A percentile compares a stretch with the other conserved stretches of the same genome.
Conservation (phyloP, 2,888 invertebrate genomes). For the Nomada ferruginata region DNA sequence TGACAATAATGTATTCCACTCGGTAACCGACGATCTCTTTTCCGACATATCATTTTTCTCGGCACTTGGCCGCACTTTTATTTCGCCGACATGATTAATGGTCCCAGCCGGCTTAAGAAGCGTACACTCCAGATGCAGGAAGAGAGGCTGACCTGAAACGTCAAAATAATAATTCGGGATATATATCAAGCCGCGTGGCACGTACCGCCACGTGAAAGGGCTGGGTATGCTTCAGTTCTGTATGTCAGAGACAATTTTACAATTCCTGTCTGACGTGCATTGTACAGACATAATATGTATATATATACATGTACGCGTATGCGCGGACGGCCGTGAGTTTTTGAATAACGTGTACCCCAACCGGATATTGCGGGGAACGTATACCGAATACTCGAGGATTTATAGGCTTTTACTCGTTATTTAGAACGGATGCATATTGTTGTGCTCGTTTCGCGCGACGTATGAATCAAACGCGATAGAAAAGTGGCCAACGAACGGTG, state of each 20-base stretch:
- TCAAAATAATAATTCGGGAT: slow-evolving; percentile 78
- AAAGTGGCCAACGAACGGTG: neutral
- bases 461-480: slow-evolving; percentile 38
- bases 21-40: slow-evolving; percentile 53
- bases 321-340: neutral
- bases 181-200: slow-evolving; percentile 69
- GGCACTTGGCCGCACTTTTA: slow-evolving; percentile 67
- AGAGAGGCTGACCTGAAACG: slow-evolving; percentile 70
- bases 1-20: slow-evolving; percentile 71
- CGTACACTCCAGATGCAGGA: slow-evolving; percentile 61
- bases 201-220: slow-evolving; percentile 57
- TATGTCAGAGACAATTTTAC: slow-evolving; percentile 32
- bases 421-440: slow-evolving; percentile 49
- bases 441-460: slow-evolving; percentile 31
- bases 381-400: slow-evolving; percentile 42
- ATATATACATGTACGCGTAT: slow-evolving; percentile 11
- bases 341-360: neutral
- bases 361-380: slow-evolving; percentile 44
- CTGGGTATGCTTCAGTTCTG: slow-evolving; percentile 47
- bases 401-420: slow-evolving; percentile 60
- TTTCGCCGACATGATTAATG: slow-evolving; percentile 78
- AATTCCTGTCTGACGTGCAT: slow-evolving; percentile 37
- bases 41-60: slow-evolving; percentile 74
- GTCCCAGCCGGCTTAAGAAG: slow-evolving; percentile 54
- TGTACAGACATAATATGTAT: no score